Conservation (phyloP, 53 echinoderm and acorn worm genomes). For the Henricia sp. region DNA sequence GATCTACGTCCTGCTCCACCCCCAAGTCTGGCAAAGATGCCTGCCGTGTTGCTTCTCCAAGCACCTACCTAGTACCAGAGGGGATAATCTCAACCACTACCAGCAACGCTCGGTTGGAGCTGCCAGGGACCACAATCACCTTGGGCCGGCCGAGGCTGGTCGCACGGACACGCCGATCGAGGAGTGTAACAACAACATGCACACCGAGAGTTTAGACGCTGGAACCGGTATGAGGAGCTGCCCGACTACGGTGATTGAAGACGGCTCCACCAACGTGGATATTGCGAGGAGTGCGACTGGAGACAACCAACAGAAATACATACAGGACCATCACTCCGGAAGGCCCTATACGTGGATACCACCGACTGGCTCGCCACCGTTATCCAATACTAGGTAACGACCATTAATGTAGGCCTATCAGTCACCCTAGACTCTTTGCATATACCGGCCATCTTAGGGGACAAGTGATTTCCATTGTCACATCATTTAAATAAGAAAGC, state of each 20-base stretch:
- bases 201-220: neutral
- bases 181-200: slow-evolving; percentile 13
- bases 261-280: slow-evolving; percentile 4
- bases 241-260: slow-evolving; percentile 11
- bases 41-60: slow-evolving; percentile 54
- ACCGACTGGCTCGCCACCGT: neutral
- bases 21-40: slow-evolving; percentile 68
- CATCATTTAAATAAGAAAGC: too few relatives aligned
- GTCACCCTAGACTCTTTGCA: too few relatives aligned
- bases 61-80: slow-evolving; percentile 28
- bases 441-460: too few relatives aligned
- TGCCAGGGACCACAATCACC: slow-evolving; percentile 20
- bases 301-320: neutral
- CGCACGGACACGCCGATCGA: neutral
- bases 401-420: too few relatives aligned
- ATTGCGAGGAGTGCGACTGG: slow-evolving; percentile 6
- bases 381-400: slow-evolving; percentile 13
- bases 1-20: slow-evolving; percentile 77
- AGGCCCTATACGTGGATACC: neutral
- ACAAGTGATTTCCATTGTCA: too few relatives aligned
- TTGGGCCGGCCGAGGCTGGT: neutral
- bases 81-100: neutral
- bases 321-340: neutral
- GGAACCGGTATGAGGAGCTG: slow-evolving; percentile 6
- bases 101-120: slow-evolving; percentile 6